Percentiles rank a stretch among this genome's conserved stretches.
Conservation (phyloP, 2,888 invertebrate species). For the Caenorhabditis macrosperma region DNA sequence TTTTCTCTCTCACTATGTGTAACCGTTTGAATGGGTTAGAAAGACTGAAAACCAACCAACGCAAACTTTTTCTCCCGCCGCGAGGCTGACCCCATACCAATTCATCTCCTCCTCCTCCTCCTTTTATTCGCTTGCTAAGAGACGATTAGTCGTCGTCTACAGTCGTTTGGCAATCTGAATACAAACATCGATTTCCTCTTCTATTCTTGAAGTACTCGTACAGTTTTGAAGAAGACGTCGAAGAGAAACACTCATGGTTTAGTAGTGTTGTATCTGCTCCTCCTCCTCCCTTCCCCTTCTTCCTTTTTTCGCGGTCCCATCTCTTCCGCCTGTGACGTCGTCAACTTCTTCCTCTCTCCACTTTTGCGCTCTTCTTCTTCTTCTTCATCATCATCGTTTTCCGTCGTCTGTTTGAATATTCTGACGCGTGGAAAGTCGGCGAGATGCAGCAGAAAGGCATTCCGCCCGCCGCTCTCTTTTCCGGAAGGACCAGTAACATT, state of each 20-base stretch:
- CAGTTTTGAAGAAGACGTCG: background rate
- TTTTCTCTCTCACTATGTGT: background rate
- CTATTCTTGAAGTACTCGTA: background rate
- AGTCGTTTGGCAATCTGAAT: background rate
- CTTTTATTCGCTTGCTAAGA: background rate
- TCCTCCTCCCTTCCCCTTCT: background rate
- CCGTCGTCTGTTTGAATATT: slow-evolving; percentile 12
- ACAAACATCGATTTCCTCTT: no score
- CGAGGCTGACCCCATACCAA: no score
- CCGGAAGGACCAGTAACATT: background rate
- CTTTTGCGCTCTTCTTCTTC: slow-evolving; percentile 9
- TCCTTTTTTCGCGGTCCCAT: slow-evolving; percentile 43
- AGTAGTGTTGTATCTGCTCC: background rate
- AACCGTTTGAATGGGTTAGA: background rate
- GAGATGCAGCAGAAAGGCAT: no score
- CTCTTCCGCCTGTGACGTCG: slow-evolving; percentile 52
- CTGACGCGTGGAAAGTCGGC: slow-evolving; percentile 14
- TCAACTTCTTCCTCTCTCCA: slow-evolving; percentile 47
- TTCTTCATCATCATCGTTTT: slow-evolving; percentile 20
- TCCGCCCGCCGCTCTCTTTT: background rate
- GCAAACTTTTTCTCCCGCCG: no score
- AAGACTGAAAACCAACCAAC: slow-evolving; percentile 31
- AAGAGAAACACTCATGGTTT: background rate
- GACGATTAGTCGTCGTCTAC: slow-evolving; percentile 12
- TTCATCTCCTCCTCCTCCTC: background rate